Evolutionary conservation across 2,888 invertebrate genomes (phyloP).

Genomic region (Metellina segmentata): DNA sequence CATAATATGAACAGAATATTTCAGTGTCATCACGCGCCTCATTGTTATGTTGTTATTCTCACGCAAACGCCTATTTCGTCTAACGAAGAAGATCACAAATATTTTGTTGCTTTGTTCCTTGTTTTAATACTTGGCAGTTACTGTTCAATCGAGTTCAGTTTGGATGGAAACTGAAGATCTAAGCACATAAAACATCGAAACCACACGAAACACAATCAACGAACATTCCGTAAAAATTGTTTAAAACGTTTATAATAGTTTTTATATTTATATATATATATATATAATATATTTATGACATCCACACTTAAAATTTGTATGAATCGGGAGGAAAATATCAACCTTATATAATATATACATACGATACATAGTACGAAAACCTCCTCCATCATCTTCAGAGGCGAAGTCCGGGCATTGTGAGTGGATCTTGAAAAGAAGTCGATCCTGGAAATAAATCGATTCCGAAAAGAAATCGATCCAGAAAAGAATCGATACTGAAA

Average conservation of each 20-base stretch:
- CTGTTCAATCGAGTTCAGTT: constrained; percentile 13
- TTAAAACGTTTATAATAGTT: constrained; percentile 66
- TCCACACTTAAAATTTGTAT: constrained; percentile 72
- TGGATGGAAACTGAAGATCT: not conserved
- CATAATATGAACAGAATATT: no score
- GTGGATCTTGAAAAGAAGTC: not conserved
- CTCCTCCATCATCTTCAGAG: not conserved
- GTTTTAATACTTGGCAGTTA: not conserved
- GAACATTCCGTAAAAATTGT: constrained; percentile 58
- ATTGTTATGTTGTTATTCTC: no score
- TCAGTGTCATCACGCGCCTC: no score
- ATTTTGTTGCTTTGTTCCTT: not conserved
- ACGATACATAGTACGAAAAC: constrained; percentile 65
- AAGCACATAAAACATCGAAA: constrained; percentile 45
- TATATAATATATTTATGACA: constrained; percentile 61
- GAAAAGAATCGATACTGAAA: no score
- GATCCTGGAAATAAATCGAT: no score
- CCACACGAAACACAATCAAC: constrained; percentile 38
- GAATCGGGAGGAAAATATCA: constrained; percentile 64
- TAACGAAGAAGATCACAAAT: no score
- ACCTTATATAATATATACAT: constrained; percentile 51
- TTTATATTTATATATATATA: constrained; percentile 23
- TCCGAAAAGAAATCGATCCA: no score
- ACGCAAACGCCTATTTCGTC: no score
- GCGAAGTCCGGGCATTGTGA: constrained; percentile 9